Evolutionary conservation across 2,797 vertebrate genomes (phyloP).

Genomic region (Scyliorhinus canicula): DNA sequence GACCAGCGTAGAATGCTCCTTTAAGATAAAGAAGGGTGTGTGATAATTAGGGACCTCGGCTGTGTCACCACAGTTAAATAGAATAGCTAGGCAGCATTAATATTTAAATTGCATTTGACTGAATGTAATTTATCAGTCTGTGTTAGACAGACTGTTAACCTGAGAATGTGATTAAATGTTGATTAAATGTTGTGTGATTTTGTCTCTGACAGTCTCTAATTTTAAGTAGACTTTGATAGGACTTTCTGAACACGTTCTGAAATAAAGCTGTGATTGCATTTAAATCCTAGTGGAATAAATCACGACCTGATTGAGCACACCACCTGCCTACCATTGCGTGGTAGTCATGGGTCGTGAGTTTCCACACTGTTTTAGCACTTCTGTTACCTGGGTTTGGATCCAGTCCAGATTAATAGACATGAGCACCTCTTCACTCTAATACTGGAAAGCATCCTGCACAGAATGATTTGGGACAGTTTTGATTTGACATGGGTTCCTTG

Average conservation of each 20-base stretch:
- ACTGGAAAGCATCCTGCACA: background rate
- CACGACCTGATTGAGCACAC: background rate
- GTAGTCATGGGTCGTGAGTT: background rate
- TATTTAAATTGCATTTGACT: constrained; percentile 13
- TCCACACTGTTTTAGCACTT: background rate
- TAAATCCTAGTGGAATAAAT: background rate
- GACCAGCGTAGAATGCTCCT: background rate
- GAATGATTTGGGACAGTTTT: background rate
- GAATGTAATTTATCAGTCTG: background rate
- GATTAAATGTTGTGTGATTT: constrained; percentile 21
- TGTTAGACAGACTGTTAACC: background rate
- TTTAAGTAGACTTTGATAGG: background rate
- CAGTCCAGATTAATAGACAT: background rate
- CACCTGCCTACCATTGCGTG: background rate
- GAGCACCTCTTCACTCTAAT: background rate
- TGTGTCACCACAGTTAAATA: background rate
- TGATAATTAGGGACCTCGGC: background rate
- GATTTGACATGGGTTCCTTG: background rate
- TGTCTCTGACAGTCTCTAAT: background rate
- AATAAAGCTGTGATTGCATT: background rate
- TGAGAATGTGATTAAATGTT: too few species aligned
- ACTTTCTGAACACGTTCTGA: background rate
- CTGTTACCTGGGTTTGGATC: background rate
- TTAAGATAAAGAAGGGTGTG: background rate
- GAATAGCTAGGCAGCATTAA: background rate